A percentile compares a stretch with the other conserved stretches of the same genome.
Conservation (phyloP, 2,888 invertebrate species). For the Panorpa germanica region DNA sequence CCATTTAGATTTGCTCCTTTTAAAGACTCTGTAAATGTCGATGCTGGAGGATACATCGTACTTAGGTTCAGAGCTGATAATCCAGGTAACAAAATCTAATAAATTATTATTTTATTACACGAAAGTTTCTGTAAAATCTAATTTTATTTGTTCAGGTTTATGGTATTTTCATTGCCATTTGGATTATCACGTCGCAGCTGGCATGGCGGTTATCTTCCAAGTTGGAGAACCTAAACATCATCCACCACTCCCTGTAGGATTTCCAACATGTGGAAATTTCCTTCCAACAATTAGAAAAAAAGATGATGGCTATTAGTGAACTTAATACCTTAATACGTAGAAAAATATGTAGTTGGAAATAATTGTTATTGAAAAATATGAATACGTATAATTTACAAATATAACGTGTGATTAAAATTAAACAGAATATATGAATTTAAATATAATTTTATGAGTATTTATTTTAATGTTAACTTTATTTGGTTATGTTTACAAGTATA, state of each 20-base stretch:
- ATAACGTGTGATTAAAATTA: too few relatives aligned
- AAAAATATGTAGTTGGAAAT: too few relatives aligned
- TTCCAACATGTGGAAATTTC: constrained; percentile 63
- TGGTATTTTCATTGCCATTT: constrained; percentile 19
- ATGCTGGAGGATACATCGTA: constrained; percentile 18
- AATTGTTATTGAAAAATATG: too few relatives aligned
- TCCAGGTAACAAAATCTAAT: constrained; percentile 14
- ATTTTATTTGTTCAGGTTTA: constrained; percentile 14
- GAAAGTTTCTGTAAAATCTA: not conserved
- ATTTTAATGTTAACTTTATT: too few relatives aligned
- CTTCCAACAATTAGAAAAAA: too few relatives aligned
- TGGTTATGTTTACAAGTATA: too few relatives aligned
- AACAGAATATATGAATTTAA: too few relatives aligned
- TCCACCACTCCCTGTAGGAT: constrained; percentile 47
- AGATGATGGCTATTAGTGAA: too few relatives aligned
- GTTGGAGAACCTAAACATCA: constrained; percentile 38
- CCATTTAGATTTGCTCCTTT: constrained; percentile 15
- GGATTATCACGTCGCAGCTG: constrained; percentile 18
- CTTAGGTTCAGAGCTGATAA: constrained; percentile 18
- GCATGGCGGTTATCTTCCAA: constrained; percentile 18
- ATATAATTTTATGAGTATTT: too few relatives aligned
- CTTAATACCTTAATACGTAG: too few relatives aligned
- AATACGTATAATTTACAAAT: too few relatives aligned
- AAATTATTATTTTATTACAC: not conserved
- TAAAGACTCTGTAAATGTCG: constrained; percentile 20